These are phyloP conservation scores for Etheostoma perlongum DNA, from an alignment of 2,797 vertebrate species.

Conservation along the genomic window DNA sequence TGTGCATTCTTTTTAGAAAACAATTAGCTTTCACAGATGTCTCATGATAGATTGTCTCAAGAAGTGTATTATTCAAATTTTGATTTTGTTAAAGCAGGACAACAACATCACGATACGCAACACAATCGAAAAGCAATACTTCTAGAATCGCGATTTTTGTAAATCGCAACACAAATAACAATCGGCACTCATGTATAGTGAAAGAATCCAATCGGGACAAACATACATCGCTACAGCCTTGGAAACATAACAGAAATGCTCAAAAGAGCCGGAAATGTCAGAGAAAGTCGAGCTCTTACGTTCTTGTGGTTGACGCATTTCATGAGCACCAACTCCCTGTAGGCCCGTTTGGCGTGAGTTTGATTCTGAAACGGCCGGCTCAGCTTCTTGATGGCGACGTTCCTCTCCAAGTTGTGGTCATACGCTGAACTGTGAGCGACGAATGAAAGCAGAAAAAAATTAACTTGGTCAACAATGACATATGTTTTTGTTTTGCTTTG, in stretches of 20 bases:
- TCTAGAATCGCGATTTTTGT: too few relatives aligned
- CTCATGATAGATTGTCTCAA: too few relatives aligned
- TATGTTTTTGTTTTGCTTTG: neutral
- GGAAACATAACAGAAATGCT: neutral
- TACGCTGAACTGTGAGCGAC: slow-evolving; percentile 90
- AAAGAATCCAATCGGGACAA: too few relatives aligned
- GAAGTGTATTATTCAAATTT: too few relatives aligned
- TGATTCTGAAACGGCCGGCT: slow-evolving; percentile 99
- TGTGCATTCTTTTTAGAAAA: too few relatives aligned
- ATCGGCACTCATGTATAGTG: too few relatives aligned
- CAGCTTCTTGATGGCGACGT: slow-evolving; percentile 98
- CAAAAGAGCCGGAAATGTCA: neutral
- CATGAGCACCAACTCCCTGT: slow-evolving; percentile 98
- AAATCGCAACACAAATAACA: too few relatives aligned
- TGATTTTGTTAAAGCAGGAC: too few relatives aligned
- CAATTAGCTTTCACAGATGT: too few relatives aligned
- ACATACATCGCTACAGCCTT: too few relatives aligned
- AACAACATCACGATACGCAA: too few relatives aligned
- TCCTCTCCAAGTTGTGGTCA: slow-evolving; percentile 95
- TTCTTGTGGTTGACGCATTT: slow-evolving; percentile 99
- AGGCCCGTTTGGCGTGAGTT: slow-evolving; percentile 96
- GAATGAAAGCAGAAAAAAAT: slow-evolving; percentile 19
- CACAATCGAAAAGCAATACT: too few relatives aligned
- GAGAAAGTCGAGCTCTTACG: slow-evolving; percentile 82
- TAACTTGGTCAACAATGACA: neutral